These are phyloP conservation scores for Gambusia affinis DNA, from an alignment of 2,113 vertebrate species.

Conservation along the genomic window DNA sequence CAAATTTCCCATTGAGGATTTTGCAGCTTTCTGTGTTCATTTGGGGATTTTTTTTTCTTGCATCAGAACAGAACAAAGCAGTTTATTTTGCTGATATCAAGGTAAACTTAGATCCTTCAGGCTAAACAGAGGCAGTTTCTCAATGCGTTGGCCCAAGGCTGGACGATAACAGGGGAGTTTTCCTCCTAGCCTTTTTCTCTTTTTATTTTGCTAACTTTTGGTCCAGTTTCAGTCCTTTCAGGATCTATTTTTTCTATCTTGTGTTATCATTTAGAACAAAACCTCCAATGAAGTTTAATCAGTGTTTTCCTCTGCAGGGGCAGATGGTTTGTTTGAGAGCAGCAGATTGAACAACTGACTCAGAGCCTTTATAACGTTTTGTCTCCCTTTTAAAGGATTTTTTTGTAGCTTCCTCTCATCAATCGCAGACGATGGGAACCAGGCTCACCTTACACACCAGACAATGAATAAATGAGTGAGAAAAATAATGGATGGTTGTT, in stretches of 20 bases:
- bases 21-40: too few relatives aligned
- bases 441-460: too few relatives aligned
- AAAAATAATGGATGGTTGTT: too few relatives aligned
- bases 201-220: too few relatives aligned
- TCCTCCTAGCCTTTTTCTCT: not conserved
- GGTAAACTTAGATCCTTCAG: not conserved
- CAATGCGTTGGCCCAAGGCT: not conserved
- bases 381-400: not conserved
- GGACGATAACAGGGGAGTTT: not conserved
- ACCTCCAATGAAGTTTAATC: not conserved
- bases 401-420: not conserved
- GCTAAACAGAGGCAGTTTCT: not conserved
- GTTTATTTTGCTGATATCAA: not conserved
- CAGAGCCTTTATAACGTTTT: not conserved
- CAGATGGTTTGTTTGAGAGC: not conserved
- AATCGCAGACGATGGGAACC: not conserved
- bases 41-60: too few relatives aligned
- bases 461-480: too few relatives aligned
- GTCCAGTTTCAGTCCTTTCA: too few relatives aligned
- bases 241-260: not conserved
- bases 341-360: not conserved
- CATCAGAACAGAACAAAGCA: not conserved
- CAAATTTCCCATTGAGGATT: too few relatives aligned
- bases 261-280: not conserved
- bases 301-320: not conserved